These are phyloP conservation scores for Drosophila guanche DNA, from an alignment of 1,140 invertebrate genomes.

Conservation along the genomic window DNA sequence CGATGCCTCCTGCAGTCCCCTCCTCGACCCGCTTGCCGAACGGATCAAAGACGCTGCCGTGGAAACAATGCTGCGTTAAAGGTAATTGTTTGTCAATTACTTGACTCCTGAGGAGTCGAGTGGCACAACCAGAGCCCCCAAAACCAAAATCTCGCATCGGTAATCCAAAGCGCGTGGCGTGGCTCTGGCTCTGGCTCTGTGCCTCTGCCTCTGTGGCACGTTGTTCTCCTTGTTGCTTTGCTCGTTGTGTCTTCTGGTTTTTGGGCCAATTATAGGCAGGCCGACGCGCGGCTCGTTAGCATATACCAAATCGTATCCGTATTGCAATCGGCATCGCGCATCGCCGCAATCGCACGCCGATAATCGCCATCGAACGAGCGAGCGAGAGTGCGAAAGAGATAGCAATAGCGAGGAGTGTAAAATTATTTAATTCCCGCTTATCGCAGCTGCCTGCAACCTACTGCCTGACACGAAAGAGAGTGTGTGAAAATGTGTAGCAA, in stretches of 20 bases:
- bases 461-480: conserved; percentile 26
- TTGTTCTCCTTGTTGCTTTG: background rate
- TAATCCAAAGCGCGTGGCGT: conserved; percentile 61
- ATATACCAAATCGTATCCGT: conserved; percentile 77
- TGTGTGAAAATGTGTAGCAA: conserved; percentile 76
- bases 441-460: conserved; percentile 50
- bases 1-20: background rate
- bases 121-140: conserved; percentile 1
- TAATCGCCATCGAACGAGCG: conserved; percentile 51
- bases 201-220: conserved; percentile 8
- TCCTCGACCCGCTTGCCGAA: conserved; percentile 22
- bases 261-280: conserved; percentile 76
- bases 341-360: conserved; percentile 46
- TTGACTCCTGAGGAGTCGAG: conserved; percentile 69
- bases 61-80: conserved; percentile 79
- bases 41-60: conserved; percentile 63
- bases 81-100: conserved; percentile 82
- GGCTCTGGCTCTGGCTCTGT: background rate
- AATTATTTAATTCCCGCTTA: conserved; percentile 82
- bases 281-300: conserved; percentile 77
- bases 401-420: conserved; percentile 57
- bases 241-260: conserved; percentile 1
- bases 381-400: no score
- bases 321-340: conserved; percentile 68
- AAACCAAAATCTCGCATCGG: conserved; percentile 2